Conservation (phyloP, 2,888 invertebrate genomes). For the Orthosia gothica region DNA sequence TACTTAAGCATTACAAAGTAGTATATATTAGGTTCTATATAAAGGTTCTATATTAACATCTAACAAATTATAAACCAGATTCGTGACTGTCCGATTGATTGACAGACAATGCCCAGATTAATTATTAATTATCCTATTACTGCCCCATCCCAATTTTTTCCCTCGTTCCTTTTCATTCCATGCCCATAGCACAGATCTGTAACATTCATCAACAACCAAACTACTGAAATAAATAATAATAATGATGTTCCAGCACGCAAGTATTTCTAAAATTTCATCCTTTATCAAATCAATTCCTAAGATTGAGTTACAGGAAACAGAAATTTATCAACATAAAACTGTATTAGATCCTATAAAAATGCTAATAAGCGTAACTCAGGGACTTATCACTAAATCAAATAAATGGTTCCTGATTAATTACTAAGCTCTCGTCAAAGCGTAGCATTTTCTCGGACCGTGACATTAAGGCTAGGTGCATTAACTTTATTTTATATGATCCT, state of each 20-base stretch:
- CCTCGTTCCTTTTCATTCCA: too few relatives aligned
- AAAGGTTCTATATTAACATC: not conserved
- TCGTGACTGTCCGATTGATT: not conserved
- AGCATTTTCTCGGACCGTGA: constrained; percentile 75
- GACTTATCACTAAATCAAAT: constrained; percentile 51
- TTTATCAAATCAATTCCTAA: not conserved
- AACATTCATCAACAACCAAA: too few relatives aligned
- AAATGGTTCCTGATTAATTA: constrained; percentile 67
- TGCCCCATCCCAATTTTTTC: too few relatives aligned
- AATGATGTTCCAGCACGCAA: too few relatives aligned
- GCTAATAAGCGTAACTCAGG: constrained; percentile 37
- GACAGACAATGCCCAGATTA: not conserved
- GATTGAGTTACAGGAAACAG: not conserved
- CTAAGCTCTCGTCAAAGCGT: constrained; percentile 54
- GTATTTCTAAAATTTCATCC: not conserved
- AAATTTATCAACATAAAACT: not conserved
- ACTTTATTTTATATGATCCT: constrained; percentile 68
- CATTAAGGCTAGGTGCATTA: constrained; percentile 73
- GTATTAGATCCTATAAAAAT: constrained; percentile 30
- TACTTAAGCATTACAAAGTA: constrained; percentile 7
- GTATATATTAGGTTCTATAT: not conserved
- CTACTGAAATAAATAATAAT: too few relatives aligned
- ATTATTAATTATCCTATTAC: not conserved
- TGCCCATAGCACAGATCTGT: too few relatives aligned
- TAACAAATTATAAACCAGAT: not conserved